Base-by-base conservation (phyloP, 2,888 invertebrate genomes). In the Masnerella sp. region DNA sequence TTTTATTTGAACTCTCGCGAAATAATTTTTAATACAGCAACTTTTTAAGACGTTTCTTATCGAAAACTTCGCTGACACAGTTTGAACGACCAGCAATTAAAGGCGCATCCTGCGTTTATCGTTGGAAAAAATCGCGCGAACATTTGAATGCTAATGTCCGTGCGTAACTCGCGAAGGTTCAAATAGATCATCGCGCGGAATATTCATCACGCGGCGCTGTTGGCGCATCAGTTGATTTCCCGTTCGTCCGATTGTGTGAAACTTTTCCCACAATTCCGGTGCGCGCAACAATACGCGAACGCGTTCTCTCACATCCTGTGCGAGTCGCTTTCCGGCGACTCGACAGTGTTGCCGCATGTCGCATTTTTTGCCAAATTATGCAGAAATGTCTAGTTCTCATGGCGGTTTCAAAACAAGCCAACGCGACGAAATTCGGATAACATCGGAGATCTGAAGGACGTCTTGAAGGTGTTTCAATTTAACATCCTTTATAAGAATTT, bases 201-300 rank as follows among this genome's bases (percentile, higher is more conserved):
- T 73, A 73, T 73, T 73, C 61, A 67, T 67, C 54, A 62, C 47
- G 52, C 30, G 11, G 22, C 40, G 62, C 45, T 47, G 47, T 61
- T 61, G 69, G 59, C 36, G 51, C 70, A 62, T 56, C 62, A 51
- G 49, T 72, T 54, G 65, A 61, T 67, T 72, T 54, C 67, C 58
- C 36, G 34, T 61, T 62, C 54, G 47, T 54, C 17, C 61, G 49
- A 72, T 72, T 72, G 72, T 61, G 47, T 61, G 49, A 59, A 72
- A 54, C 61, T 72, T 72, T 72, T 72, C 72, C 61, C 72, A 67
- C 67, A 72, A 72, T 72, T 72, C 72, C 72, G 72, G 72, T 61
- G 67, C 49, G 43, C 30, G 47, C 47, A 61, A 73, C 68, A 73
- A 72, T 72, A 54, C 47, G 56, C 54, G 22, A 51, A 56, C 62